Percentiles rank a stretch among this genome's conserved stretches.
Conservation (phyloP, 2,888 invertebrate species). For the Horisme vitalbata region DNA sequence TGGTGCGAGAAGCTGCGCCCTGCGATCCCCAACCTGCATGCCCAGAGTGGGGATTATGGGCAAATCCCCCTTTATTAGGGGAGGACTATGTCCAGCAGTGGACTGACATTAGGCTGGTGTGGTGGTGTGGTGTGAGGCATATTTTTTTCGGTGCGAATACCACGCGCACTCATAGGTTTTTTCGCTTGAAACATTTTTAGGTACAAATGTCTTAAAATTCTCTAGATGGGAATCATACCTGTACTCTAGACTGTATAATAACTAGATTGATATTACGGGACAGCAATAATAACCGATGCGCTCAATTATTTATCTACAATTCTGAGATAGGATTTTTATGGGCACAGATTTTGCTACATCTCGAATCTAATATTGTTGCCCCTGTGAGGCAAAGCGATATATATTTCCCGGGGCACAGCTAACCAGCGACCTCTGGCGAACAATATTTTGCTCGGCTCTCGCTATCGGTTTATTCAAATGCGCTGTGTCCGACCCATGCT, state of each 20-base stretch:
- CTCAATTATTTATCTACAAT: conserved; percentile 36
- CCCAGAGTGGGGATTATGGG: too few relatives aligned
- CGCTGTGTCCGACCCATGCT: conserved; percentile 73
- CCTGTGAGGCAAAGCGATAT: conserved; percentile 59
- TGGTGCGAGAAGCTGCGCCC: too few relatives aligned
- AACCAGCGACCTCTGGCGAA: conserved; percentile 72
- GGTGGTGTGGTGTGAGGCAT: too few relatives aligned
- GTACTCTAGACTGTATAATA: background rate
- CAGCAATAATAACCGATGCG: conserved; percentile 20
- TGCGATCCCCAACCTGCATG: too few relatives aligned
- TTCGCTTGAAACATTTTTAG: too few relatives aligned
- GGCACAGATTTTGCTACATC: conserved; percentile 46
- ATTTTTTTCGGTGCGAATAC: too few relatives aligned
- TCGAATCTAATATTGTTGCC: conserved; percentile 66
- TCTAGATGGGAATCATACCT: too few relatives aligned
- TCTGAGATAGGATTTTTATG: conserved; percentile 39
- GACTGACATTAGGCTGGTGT: too few relatives aligned
- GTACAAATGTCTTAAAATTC: too few relatives aligned
- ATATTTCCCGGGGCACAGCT: conserved; percentile 60
- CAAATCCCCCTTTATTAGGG: too few relatives aligned
- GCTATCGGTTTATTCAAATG: conserved; percentile 80
- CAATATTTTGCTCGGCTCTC: conserved; percentile 74
- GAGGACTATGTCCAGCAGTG: too few relatives aligned
- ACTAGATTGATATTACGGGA: conserved; percentile 5
- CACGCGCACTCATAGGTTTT: too few relatives aligned